Evolutionary conservation across 2,888 invertebrate genomes (phyloP).

Genomic region (Clanis bilineata): DNA sequence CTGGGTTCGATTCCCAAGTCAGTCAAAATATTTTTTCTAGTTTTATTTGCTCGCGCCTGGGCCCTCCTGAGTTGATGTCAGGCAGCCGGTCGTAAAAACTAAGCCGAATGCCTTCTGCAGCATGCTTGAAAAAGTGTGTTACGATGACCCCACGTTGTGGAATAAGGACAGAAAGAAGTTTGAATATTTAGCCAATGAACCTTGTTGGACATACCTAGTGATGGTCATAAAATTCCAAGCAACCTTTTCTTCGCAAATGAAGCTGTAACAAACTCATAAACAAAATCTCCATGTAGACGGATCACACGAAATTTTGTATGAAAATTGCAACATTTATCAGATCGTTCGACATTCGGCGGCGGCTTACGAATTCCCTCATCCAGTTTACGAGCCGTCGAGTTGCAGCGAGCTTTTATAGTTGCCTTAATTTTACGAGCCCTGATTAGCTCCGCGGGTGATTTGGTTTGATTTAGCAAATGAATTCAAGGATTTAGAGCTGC

Average conservation of each 20-base stretch:
- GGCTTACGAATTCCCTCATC: slow-evolving; percentile 62
- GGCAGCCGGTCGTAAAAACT: no score
- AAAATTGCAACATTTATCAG: slow-evolving; percentile 55
- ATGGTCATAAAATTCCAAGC: no score
- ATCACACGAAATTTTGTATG: slow-evolving; percentile 49
- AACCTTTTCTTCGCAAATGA: not conserved
- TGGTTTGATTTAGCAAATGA: slow-evolving; percentile 20
- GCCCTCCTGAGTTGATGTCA: no score
- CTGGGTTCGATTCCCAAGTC: no score
- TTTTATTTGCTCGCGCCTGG: no score
- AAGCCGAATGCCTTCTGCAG: no score
- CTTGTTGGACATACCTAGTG: no score
- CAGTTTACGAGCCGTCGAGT: slow-evolving; percentile 52
- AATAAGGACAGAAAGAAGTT: no score
- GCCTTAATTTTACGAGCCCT: slow-evolving; percentile 53
- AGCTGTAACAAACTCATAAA: not conserved
- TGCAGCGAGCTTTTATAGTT: slow-evolving; percentile 60
- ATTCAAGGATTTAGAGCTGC: slow-evolving; percentile 3
- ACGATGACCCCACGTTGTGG: no score
- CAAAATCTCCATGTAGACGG: slow-evolving; percentile 24
- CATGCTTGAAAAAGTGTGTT: no score
- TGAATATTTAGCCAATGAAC: no score
- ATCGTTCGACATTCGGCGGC: slow-evolving; percentile 44
- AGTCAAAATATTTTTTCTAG: no score
- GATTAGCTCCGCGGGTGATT: slow-evolving; percentile 45